phyloP scores from a whole-genome alignment of 2,888 invertebrate genomes.

The Acanthosepion esculentum region DNA sequence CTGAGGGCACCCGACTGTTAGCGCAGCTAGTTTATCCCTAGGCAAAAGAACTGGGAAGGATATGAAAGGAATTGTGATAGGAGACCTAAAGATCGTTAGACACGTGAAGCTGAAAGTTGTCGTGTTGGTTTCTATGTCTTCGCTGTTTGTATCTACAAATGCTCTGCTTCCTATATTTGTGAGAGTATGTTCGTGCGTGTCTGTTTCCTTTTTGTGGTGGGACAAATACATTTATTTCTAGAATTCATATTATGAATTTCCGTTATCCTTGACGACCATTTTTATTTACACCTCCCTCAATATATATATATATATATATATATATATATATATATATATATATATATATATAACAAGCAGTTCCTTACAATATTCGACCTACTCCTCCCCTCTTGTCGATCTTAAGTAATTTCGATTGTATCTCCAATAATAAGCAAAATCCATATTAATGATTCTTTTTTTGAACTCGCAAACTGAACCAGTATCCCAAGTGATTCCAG shows the following conservation, averaged over 20 bases:
- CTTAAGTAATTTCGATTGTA: neutral
- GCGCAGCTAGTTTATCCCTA: too few relatives aligned
- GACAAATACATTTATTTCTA: neutral
- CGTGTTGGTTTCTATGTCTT: too few relatives aligned
- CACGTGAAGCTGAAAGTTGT: too few relatives aligned
- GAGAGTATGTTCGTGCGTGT: neutral
- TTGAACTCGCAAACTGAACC: neutral
- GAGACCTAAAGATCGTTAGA: too few relatives aligned
- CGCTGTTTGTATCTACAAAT: neutral
- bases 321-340: neutral
- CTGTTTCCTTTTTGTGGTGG: neutral
- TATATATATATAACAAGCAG: neutral
- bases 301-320: too few relatives aligned
- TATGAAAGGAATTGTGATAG: too few relatives aligned
- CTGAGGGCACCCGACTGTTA: too few relatives aligned
- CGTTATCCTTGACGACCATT: neutral
- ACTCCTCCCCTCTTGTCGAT: neutral
- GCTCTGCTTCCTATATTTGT: neutral
- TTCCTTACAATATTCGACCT: neutral
- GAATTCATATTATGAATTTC: neutral
- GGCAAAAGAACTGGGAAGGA: too few relatives aligned
- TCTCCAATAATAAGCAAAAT: neutral
- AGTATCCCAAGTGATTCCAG: neutral
- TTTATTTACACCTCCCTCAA: neutral
- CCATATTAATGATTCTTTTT: neutral